Percentiles rank a stretch among this genome's conserved stretches.
Conservation (phyloP, 2,113 vertebrate species). For the Macrotus californicus region DNA sequence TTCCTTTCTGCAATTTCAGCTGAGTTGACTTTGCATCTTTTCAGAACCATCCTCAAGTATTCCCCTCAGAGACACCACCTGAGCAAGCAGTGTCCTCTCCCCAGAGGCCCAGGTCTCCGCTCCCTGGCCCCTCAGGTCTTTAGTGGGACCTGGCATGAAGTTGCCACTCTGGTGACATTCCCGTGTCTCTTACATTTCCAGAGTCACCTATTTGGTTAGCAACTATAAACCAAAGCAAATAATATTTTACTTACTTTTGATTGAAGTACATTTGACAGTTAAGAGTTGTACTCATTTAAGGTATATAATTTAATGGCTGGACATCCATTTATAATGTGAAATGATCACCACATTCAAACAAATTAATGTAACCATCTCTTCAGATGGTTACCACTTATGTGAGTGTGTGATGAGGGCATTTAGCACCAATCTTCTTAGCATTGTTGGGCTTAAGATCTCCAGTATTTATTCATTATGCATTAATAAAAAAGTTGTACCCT, state of each 20-base stretch:
- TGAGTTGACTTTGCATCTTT: background rate
- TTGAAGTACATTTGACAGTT: background rate
- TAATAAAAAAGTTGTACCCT: background rate
- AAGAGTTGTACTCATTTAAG: background rate
- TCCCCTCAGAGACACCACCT: background rate
- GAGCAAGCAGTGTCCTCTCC: too few species aligned
- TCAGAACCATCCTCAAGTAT: background rate
- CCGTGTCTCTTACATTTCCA: background rate
- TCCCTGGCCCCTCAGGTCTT: background rate
- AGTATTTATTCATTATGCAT: background rate
- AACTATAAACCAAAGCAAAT: background rate
- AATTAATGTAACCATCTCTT: background rate
- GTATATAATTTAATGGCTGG: background rate
- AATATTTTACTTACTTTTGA: background rate
- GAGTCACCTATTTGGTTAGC: background rate
- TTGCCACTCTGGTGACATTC: background rate
- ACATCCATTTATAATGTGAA: background rate
- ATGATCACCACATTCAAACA: background rate
- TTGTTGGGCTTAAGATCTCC: background rate
- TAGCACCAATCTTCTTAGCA: background rate
- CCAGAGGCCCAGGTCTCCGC: background rate
- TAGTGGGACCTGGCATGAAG: too few species aligned
- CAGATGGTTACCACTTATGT: background rate
- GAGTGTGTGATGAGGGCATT: background rate
- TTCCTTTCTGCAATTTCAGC: background rate